Conservation (phyloP, 2,113 vertebrate genomes). For the Salvator merianae region DNA sequence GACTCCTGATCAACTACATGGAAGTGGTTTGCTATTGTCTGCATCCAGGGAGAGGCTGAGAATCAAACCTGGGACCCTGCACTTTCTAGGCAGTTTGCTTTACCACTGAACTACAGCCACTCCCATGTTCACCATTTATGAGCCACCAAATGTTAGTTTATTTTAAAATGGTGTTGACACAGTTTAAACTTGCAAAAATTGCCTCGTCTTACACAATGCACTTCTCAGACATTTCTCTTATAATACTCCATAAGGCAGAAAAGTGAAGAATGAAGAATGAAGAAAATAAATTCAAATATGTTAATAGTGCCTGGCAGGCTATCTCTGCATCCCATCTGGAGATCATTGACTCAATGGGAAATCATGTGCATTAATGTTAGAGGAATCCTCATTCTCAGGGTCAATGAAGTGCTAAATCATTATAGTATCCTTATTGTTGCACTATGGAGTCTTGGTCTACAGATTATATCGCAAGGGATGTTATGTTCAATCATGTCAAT, state of each 20-base stretch:
- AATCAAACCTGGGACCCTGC: too few relatives aligned
- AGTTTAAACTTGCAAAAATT: accelerated
- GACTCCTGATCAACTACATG: too few relatives aligned
- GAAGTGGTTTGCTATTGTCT: too few relatives aligned
- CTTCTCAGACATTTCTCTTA: neutral
- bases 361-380: neutral
- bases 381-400: neutral
- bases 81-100: too few relatives aligned
- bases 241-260: neutral
- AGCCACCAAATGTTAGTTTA: neutral
- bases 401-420: neutral
- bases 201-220: neutral
- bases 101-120: too few relatives aligned
- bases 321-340: neutral
- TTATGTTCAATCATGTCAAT: neutral
- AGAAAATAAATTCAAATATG: conserved; percentile 24
- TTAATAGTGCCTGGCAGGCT: neutral
- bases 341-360: conserved; percentile 14
- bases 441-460: neutral
- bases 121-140: neutral
- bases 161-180: neutral
- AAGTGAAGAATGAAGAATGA: neutral
- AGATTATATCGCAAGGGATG: conserved; percentile 22
- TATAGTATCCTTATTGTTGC: conserved; percentile 4
- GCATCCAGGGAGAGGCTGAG: too few relatives aligned